Evolutionary conservation across 2,888 invertebrate species (phyloP).

Genomic region (Rhagonycha fulva): DNA sequence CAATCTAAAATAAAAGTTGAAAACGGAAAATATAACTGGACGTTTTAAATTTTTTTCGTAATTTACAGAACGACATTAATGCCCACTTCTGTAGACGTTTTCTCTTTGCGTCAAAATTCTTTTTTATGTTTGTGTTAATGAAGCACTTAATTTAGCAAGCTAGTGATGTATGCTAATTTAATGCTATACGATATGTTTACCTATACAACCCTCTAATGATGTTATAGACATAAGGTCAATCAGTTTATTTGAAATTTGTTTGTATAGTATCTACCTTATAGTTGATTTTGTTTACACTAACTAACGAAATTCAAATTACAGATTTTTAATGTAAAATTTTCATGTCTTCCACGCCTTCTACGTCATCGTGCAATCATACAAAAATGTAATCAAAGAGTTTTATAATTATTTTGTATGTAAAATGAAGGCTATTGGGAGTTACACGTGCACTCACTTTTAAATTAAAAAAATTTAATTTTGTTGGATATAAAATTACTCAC

Average conservation of each 20-base stretch:
- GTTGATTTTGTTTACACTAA: not conserved
- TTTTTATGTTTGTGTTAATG: too few species aligned
- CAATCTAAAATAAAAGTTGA: not conserved
- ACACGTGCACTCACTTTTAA: not conserved
- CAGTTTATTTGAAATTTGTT: not conserved
- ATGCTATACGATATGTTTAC: not conserved
- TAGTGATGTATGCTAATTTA: not conserved
- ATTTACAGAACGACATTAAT: not conserved
- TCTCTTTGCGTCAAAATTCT: too few species aligned
- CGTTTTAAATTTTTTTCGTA: not conserved
- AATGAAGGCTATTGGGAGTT: not conserved
- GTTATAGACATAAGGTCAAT: not conserved
- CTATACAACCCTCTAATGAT: not conserved
- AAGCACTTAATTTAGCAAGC: not conserved
- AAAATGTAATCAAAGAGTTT: not conserved
- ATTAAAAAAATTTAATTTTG: not conserved
- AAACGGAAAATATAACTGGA: not conserved
- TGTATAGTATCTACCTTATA: not conserved
- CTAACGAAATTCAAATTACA: not conserved
- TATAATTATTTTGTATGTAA: too few species aligned
- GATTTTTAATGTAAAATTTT: not conserved
- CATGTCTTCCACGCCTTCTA: not conserved
- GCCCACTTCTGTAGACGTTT: not conserved
- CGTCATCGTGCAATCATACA: not conserved
- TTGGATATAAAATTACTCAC: conserved; percentile 29